Evolutionary conservation across 1,140 invertebrate genomes (phyloP), one percentile per base, ranked within the genome.

Genomic region (Zaprionus tsacasi): DNA sequence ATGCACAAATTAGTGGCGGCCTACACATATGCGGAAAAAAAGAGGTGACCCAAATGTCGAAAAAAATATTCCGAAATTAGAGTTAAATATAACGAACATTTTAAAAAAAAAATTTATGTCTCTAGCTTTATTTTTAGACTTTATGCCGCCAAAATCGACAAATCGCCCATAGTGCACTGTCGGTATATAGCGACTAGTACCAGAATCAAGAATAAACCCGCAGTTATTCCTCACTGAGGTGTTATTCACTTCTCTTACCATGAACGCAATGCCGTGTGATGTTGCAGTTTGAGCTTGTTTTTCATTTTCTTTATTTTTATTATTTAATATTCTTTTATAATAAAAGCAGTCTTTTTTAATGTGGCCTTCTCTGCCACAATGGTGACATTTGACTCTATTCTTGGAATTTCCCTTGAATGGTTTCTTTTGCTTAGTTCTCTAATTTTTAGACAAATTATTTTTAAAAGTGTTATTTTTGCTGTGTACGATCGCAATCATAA

Each of bases 231-330:
- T 17, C 35, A 36, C 35, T 36, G 35, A 36, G 35, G 35, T 36
- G 35, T 36, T 17, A 15, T 50, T 10, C 15, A 50, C 15, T 50
- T 50, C 5, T 17, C 10, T 50, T 25, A 50, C 11, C 48, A 50
- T 50, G 48, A 50, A 50, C 15, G 48, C 48, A 25, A 50, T 21
- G 21, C 48, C 35, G 7, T 36, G 35, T 55, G 58, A 43, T 54
- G 67, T 63, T 60, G 67, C 48, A 11, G 35, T 43, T 70, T 12
- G 40, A 21, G 8, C 59, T 70, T 63, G 21, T 36, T 55, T 27
- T 54, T 43, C 12, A 33, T 58, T 59, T 36, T 64, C 27, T 48
- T 64, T 70, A 56, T 43, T 43, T n/a, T n/a, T 43, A n/a, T 43
- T 13, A 43, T 43, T 43, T 43, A 43, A 6, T n/a, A 43, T 43